Percentiles rank a stretch among this genome's conserved stretches.
Conservation (phyloP, 2,797 vertebrate species). For the Coregonus ussuriensis region DNA sequence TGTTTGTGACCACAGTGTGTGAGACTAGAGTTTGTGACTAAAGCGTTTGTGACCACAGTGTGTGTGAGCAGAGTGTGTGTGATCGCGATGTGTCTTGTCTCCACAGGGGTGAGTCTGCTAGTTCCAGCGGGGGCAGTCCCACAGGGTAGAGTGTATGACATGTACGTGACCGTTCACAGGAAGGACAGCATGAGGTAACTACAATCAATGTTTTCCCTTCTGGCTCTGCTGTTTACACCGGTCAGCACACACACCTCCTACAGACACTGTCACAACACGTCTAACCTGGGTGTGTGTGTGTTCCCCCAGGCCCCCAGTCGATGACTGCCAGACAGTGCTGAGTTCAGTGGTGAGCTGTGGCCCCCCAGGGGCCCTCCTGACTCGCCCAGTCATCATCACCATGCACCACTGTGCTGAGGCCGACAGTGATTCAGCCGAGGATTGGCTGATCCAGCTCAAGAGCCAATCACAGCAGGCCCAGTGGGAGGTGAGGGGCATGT, state of each 20-base stretch:
- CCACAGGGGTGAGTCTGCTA: conserved; percentile 92
- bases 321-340: conserved; percentile 91
- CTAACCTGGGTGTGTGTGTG: conserved; percentile 35
- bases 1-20: too few species aligned
- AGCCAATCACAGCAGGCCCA: conserved; percentile 86
- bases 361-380: conserved; percentile 89
- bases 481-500: conserved; percentile 88
- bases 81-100: background rate
- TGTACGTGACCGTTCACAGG: conserved; percentile 98
- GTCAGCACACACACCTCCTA: background rate
- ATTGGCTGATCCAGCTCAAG: conserved; percentile 97
- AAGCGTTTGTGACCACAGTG: too few species aligned
- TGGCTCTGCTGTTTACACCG: too few species aligned
- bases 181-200: conserved; percentile 96
- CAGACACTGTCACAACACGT: conserved; percentile 35
- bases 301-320: conserved; percentile 82
- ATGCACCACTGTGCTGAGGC: conserved; percentile 95
- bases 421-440: conserved; percentile 75
- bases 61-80: too few species aligned
- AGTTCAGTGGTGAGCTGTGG: conserved; percentile 96
- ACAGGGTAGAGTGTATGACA: conserved; percentile 97
- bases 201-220: background rate
- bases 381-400: conserved; percentile 90
- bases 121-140: conserved; percentile 95
- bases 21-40: too few species aligned